Evolutionary conservation across 2,888 invertebrate genomes (phyloP).

Genomic region (Barypeithes pellucidus): DNA sequence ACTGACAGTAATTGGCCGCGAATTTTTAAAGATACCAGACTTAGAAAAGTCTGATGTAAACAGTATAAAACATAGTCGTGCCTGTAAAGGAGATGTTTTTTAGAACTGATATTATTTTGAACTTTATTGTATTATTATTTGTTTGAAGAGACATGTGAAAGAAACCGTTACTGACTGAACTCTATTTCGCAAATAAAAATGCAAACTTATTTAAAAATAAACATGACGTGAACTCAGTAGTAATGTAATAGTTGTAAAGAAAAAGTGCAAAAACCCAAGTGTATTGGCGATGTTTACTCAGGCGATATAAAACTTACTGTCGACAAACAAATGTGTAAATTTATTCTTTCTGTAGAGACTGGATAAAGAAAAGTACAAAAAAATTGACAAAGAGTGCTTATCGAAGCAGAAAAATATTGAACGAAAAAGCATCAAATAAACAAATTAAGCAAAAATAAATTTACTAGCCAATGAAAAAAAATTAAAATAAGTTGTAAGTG

Average conservation of each 20-base stretch:
- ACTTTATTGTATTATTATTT: background rate
- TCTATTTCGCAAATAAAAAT: conserved; percentile 20
- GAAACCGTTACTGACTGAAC: conserved; percentile 12
- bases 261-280: conserved; percentile 28
- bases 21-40: conserved; percentile 58
- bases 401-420: too few species aligned
- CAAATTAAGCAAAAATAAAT: too few species aligned
- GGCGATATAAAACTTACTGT: background rate
- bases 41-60: conserved; percentile 49
- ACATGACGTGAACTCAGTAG: conserved; percentile 26
- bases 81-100: conserved; percentile 13
- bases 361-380: too few species aligned
- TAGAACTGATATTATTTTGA: conserved; percentile 7
- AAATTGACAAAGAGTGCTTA: too few species aligned
- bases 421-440: too few species aligned
- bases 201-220: conserved; percentile 30
- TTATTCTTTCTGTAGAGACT: too few species aligned
- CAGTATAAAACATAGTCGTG: conserved; percentile 38
- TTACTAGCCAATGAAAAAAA: too few species aligned
- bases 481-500: too few species aligned
- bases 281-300: conserved; percentile 22
- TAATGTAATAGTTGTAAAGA: conserved; percentile 2
- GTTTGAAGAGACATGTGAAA: conserved; percentile 7
- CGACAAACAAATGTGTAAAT: too few species aligned
- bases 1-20: conserved; percentile 58